A percentile compares a stretch with the other conserved stretches of the same genome.
phyloP scores from a whole-genome alignment of 2,888 invertebrate genomes.

The Cosmopolites sordidus region DNA sequence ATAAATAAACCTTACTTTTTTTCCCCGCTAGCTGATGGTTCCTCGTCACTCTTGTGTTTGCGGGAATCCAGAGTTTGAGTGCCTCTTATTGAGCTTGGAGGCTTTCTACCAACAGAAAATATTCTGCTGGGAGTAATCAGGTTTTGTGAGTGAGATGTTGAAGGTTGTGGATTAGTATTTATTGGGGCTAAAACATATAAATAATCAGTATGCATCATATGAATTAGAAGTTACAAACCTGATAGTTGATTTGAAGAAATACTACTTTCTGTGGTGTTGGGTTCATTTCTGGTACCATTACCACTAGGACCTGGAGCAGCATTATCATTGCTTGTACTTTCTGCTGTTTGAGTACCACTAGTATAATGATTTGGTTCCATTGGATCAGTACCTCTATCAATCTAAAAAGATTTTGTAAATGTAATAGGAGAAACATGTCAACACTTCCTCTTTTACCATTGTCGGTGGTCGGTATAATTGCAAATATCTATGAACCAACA shows the following conservation, averaged over 20 bases:
- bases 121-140: conserved; percentile 38
- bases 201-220: no score
- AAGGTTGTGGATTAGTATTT: conserved; percentile 7
- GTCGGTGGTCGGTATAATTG: conserved; percentile 49
- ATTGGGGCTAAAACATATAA: not conserved
- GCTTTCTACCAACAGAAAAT: conserved; percentile 33
- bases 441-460: conserved; percentile 41
- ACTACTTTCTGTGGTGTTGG: no score
- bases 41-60: conserved; percentile 33
- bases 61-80: conserved; percentile 36
- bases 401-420: conserved; percentile 48
- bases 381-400: conserved; percentile 66
- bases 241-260: not conserved
- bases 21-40: conserved; percentile 11
- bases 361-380: conserved; percentile 53
- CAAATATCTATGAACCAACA: conserved; percentile 51
- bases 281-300: not conserved
- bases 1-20: conserved; percentile 21
- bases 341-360: conserved; percentile 47
- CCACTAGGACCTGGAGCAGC: conserved; percentile 25
- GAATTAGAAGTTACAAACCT: no score
- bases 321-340: conserved; percentile 35
- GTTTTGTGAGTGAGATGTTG: conserved; percentile 21
- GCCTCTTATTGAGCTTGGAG: conserved; percentile 30
- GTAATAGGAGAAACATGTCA: not conserved